Percentiles rank a stretch among this genome's conserved stretches.
phyloP scores from a whole-genome alignment of 2,797 vertebrate species.

The Pelochelys cantorii region DNA sequence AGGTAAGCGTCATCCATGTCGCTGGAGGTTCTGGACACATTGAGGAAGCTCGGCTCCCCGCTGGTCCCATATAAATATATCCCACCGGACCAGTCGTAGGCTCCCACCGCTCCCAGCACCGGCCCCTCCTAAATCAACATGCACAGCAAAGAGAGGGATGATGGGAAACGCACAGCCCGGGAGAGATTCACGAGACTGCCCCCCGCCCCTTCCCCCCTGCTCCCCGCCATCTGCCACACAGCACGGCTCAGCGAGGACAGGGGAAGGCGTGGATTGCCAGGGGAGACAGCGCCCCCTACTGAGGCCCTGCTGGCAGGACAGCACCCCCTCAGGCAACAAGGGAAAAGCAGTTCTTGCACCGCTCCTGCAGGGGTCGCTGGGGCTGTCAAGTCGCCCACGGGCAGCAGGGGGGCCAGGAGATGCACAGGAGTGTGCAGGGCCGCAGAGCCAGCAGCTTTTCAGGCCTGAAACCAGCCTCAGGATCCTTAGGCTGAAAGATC shows the following conservation, averaged over 20 bases:
- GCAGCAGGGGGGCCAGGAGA: no score
- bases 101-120: slow-evolving; percentile 31
- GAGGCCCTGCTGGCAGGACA: neutral
- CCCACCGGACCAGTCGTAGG: slow-evolving; percentile 44
- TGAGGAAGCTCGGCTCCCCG: neutral
- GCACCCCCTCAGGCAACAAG: neutral
- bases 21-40: neutral
- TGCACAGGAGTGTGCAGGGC: no score
- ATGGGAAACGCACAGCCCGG: neutral
- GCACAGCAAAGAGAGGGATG: neutral
- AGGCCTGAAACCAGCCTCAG: neutral
- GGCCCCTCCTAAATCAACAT: neutral
- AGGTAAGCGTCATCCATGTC: slow-evolving; percentile 32
- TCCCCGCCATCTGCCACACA: neutral
- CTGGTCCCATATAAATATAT: neutral
- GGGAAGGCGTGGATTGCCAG: neutral
- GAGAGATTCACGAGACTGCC: neutral
- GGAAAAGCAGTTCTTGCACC: neutral
- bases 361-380: neutral
- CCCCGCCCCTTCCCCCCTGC: no score
- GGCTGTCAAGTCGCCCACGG: no score
- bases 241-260: no score
- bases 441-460: neutral
- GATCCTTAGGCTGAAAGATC: neutral
- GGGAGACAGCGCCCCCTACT: neutral